Evolutionary conservation across 2,113 vertebrate genomes (phyloP).

Genomic region (Phycodurus eques): DNA sequence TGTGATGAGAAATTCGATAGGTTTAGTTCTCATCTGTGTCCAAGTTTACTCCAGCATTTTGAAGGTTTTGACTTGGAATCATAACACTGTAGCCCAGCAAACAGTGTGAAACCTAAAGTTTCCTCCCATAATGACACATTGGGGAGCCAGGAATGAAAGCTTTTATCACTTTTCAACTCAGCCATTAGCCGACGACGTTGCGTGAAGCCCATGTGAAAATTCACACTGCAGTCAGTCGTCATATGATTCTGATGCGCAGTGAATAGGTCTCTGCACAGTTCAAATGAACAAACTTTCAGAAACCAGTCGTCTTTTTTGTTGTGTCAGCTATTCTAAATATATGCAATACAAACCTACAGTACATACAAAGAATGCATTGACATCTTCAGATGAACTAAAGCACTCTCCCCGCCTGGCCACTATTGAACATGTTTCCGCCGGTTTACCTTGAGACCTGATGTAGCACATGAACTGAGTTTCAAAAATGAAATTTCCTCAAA

Average conservation of each 20-base stretch:
- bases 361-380: background rate
- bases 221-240: background rate
- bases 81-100: slow-evolving; percentile 24
- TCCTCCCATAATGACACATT: slow-evolving; percentile 3
- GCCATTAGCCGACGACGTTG: background rate
- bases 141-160: slow-evolving; percentile 11
- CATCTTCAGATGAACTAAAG: too few species aligned
- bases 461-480: background rate
- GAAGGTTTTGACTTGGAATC: slow-evolving; percentile 32
- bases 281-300: slow-evolving; percentile 20
- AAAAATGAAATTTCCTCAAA: background rate
- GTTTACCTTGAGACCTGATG: background rate
- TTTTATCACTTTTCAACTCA: slow-evolving; percentile 6
- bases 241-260: slow-evolving; percentile 23
- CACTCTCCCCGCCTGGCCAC: background rate
- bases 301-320: slow-evolving; percentile 31
- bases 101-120: slow-evolving; percentile 9
- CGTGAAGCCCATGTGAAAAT: slow-evolving; percentile 10
- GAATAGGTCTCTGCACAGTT: slow-evolving; percentile 14
- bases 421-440: background rate
- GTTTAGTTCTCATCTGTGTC: slow-evolving; percentile 16
- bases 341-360: slow-evolving; percentile 27
- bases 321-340: slow-evolving; percentile 31
- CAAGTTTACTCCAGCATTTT: slow-evolving; percentile 20
- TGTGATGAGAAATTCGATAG: slow-evolving; percentile 25